Evolutionary conservation across 2,888 invertebrate species (phyloP), one percentile per base, ranked within the genome.

Genomic region (Dusona sp.): DNA sequence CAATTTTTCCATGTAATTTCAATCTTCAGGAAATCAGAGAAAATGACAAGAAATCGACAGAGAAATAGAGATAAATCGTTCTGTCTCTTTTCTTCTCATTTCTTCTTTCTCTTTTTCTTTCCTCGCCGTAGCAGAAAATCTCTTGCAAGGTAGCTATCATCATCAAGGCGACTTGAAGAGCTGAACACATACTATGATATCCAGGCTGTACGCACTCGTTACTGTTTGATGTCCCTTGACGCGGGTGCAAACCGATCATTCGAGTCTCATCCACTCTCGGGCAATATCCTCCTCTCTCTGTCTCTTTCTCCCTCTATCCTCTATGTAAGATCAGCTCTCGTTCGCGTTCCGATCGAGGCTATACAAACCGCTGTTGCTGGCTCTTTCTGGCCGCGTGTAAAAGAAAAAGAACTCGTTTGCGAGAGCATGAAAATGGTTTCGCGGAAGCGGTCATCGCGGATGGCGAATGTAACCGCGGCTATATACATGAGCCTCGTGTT

Each of bases 381-480:
- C 72, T 67, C 64, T 45, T 48, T 75, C 68, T 33, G 77, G 65
- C 42, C 65, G 77, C 73, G 61, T 61, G 29, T 57, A 84, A 84
- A 82, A 79, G 75, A 84, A 87, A 84, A 84, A 84, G 61, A 86
- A 87, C 87, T 87, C 87, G 87, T 87, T 87, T 87, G 87, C 89
- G 85, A 81, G 89, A 88, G 89, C 90, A 91, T 91, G 91, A 92
- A 91, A 90, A 92, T 91, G 89, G 90, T 89, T 92, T 92, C 91
- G 89, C 81, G 88, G 92, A 92, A 92, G 82, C 84, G 87, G 79
- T 87, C 79, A 82, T 79, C 84, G 84, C 72, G 68, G 70, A 84
- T 84, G 83, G 83, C 80, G 83, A 78, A 80, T 70, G 81, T 68
- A 70, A 61, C 33, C 54, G 45, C 57, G 42, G 61, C 72, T 72